Base-by-base conservation (phyloP, 2,888 invertebrate species). In the Agonopterix subpropinquella region DNA sequence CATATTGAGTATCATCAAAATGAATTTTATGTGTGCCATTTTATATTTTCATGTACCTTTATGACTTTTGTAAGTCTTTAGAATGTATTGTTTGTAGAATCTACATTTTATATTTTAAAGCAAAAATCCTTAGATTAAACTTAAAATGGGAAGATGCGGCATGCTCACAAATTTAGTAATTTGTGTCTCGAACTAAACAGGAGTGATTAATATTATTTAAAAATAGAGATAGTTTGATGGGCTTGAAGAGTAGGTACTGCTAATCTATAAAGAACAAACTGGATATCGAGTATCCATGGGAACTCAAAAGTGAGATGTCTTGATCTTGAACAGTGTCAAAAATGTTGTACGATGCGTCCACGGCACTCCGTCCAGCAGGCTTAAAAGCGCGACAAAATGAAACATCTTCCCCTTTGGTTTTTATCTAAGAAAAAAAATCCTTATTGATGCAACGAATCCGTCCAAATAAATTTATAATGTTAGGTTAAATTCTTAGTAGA, bases 361-460 rank as follows among this genome's bases (percentile, higher is more conserved):
- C 18, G 18, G 18, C 18, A 28, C 28, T 28, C 28, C 28, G 7
- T 28, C 28, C 28, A 28, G 28, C 28, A 28, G 28, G 4, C 7
- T 4, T 18, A 5, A 7, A 28, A 28, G 28, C 28, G 28, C 28
- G 28, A 4, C 7, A 5, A 28, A 28, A 28, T 5, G 1, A 28
- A 28, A 7, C 28, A 28, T 28, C 28, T 28, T 28, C 28, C 28
- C 28, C 28, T 28, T 28, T 28, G 7, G 1, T 28, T 28, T 18
- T 5, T 1, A 7, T 28, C 28, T 28, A 28, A 5, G 28, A 28
- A 5, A 28, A 18, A 44, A 28, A 52, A 57, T 62, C 61, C 61
- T 68, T 57, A 70, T 55, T 51, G 53, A 71, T 69, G 65, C 84
- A 84, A 82, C 84, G 84, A 84, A 82, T 76, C 78, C 78, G 78